A percentile compares a stretch with the other conserved stretches of the same genome.
phyloP scores from a whole-genome alignment of 2,888 invertebrate species.

The Chrysomela aeneicollis region DNA sequence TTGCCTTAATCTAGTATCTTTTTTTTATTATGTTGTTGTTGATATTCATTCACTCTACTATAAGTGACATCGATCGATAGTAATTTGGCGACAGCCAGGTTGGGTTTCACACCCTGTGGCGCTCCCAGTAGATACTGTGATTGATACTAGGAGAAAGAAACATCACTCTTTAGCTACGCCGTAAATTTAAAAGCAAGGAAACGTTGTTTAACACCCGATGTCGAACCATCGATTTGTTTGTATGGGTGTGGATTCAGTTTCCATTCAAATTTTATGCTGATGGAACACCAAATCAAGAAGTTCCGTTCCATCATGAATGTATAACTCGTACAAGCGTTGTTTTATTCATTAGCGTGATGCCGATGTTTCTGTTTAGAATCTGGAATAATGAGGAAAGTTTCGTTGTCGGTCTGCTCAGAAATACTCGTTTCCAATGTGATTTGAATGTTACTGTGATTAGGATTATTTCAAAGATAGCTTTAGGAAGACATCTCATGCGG shows the following conservation, averaged over 20 bases:
- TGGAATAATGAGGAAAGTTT: too few relatives aligned
- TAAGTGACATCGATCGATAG: neutral
- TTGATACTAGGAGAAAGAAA: slow-evolving; percentile 15
- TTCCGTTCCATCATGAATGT: neutral
- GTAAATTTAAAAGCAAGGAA: slow-evolving; percentile 15
- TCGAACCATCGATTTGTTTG: neutral
- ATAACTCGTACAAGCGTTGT: neutral
- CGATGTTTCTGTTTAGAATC: neutral
- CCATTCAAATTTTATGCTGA: neutral
- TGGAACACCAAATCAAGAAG: neutral
- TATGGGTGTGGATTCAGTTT: neutral
- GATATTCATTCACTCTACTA: slow-evolving; percentile 1
- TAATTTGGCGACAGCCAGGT: neutral
- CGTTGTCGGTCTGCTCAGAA: too few relatives aligned
- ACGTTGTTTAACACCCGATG: neutral
- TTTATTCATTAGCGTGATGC: neutral
- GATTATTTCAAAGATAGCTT: too few relatives aligned
- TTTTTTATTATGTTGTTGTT: too few relatives aligned
- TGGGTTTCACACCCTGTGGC: slow-evolving; percentile 12
- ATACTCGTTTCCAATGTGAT: too few relatives aligned
- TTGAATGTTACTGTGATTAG: too few relatives aligned
- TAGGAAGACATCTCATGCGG: too few relatives aligned
- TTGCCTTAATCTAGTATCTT: too few relatives aligned
- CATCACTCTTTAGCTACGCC: slow-evolving; percentile 11
- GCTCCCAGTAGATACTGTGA: slow-evolving; percentile 16